Evolutionary conservation across 2,888 invertebrate species (phyloP).

Genomic region (Sympetrum striolatum): DNA sequence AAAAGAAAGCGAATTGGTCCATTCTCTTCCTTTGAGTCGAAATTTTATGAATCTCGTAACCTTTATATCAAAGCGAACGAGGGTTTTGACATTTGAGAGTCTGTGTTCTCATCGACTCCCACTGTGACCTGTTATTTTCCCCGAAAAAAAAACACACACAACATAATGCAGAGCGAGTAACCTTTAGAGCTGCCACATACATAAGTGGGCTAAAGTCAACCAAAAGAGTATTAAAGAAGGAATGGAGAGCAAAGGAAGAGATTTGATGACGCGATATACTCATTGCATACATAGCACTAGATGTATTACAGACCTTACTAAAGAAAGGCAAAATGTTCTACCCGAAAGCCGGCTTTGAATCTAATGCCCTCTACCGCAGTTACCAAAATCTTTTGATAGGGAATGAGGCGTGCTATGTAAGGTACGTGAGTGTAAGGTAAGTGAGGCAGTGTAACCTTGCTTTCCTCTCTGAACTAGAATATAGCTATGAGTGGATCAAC

Average conservation of each 20-base stretch:
- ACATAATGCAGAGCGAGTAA: neutral
- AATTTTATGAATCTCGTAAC: neutral
- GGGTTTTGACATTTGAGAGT: neutral
- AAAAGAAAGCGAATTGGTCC: too few relatives aligned
- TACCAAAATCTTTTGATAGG: too few relatives aligned
- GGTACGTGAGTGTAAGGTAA: too few relatives aligned
- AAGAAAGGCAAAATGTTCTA: too few relatives aligned
- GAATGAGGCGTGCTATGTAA: neutral
- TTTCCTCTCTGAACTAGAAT: too few relatives aligned
- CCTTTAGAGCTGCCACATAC: neutral
- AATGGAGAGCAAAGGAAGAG: neutral
- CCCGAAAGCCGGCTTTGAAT: too few relatives aligned
- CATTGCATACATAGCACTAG: too few relatives aligned
- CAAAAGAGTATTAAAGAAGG: neutral
- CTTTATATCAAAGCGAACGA: neutral
- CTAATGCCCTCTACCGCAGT: too few relatives aligned
- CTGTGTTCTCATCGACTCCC: neutral
- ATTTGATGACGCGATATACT: neutral
- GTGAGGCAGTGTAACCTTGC: neutral
- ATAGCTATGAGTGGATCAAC: too few relatives aligned
- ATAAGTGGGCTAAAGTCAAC: neutral
- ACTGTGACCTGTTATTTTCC: neutral
- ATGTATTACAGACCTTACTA: too few relatives aligned
- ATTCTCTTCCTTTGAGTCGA: too few relatives aligned
- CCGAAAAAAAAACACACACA: neutral